Conservation (phyloP, 2,888 invertebrate species). For the Tanytarsus gracilentus region DNA sequence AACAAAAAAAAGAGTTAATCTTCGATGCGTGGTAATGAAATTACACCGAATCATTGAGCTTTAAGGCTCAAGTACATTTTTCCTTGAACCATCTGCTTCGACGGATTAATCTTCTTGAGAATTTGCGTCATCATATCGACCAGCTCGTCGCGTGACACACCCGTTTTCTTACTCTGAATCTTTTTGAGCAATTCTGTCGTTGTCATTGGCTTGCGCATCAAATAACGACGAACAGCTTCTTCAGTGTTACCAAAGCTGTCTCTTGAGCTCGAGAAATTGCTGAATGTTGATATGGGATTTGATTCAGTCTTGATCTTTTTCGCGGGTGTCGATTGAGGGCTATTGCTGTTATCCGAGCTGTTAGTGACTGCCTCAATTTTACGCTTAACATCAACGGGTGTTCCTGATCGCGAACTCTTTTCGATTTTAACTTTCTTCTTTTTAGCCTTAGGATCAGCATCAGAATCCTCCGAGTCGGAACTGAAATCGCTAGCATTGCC, state of each 20-base stretch:
- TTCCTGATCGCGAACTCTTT: constrained; percentile 47
- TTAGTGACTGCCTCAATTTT: constrained; percentile 34
- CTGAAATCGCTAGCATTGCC: constrained; percentile 64
- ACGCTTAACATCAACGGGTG: constrained; percentile 40
- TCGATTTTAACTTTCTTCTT: constrained; percentile 42
- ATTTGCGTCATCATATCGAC: constrained; percentile 92
- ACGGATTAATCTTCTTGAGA: constrained; percentile 87
- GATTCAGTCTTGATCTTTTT: constrained; percentile 39
- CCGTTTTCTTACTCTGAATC: constrained; percentile 89
- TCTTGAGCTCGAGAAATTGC: constrained; percentile 38
- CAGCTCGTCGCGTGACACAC: constrained; percentile 79
- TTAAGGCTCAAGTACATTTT: constrained; percentile 92
- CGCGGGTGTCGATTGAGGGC: constrained; percentile 41
- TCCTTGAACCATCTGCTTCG: constrained; percentile 82
- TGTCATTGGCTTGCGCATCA: constrained; percentile 95
- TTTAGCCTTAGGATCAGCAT: constrained; percentile 45
- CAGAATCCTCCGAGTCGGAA: constrained; percentile 61
- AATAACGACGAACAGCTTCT: constrained; percentile 86
- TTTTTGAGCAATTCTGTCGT: constrained; percentile 91
- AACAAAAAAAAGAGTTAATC: too few species aligned
- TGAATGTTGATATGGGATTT: constrained; percentile 39
- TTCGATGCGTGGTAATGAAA: too few species aligned
- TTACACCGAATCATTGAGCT: constrained; percentile 44
- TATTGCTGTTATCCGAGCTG: constrained; percentile 35
- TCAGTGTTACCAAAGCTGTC: constrained; percentile 82